Evolutionary conservation across 2,797 vertebrate genomes (phyloP).

Genomic region (Enteromius radiatus): DNA sequence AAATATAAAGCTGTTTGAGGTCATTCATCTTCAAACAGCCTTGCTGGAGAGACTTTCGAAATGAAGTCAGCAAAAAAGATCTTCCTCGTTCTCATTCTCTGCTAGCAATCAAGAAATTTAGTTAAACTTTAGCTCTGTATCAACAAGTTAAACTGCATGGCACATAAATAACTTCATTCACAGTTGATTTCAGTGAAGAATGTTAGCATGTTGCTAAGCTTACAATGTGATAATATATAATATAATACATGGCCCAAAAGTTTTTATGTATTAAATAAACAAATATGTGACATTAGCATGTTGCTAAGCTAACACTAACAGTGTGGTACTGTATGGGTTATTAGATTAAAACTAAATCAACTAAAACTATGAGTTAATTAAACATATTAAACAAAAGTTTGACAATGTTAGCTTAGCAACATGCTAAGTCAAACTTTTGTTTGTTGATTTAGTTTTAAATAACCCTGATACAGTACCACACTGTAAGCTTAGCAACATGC

Average conservation of each 20-base stretch:
- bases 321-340: background rate
- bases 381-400: background rate
- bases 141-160: background rate
- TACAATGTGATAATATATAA: background rate
- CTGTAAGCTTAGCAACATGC: background rate
- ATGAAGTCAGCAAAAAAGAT: slow-evolving; percentile 2
- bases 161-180: background rate
- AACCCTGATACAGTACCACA: background rate
- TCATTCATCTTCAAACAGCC: slow-evolving; percentile 4
- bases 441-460: background rate
- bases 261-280: background rate
- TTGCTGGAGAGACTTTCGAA: slow-evolving; percentile 3
- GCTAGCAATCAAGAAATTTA: background rate
- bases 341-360: background rate
- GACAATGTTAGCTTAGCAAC: too few species aligned
- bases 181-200: background rate
- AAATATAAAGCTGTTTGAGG: slow-evolving; percentile 4
- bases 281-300: background rate
- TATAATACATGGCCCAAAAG: background rate
- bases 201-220: background rate
- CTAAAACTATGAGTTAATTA: too few species aligned
- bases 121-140: slow-evolving; percentile 12
- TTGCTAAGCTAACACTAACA: background rate
- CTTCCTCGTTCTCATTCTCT: background rate
- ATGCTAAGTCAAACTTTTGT: background rate